A percentile compares a stretch with the other conserved stretches of the same genome.
Evolutionary conservation across 2,888 invertebrate genomes (phyloP).

Genomic region (Erannis defoliaria): DNA sequence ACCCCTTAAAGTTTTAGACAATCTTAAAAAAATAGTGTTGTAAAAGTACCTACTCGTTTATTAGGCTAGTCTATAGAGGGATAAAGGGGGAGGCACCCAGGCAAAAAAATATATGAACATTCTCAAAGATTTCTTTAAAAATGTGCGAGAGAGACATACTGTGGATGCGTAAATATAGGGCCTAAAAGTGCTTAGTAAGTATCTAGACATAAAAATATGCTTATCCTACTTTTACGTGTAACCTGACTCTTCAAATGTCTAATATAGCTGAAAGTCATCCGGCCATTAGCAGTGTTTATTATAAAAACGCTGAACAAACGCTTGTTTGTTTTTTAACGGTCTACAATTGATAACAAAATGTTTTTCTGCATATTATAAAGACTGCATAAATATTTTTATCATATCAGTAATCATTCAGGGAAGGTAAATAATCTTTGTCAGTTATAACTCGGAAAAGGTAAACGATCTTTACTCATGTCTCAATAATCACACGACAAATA

Average conservation of each 20-base stretch:
- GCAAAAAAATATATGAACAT: too few species aligned
- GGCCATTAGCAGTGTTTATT: constrained; percentile 35
- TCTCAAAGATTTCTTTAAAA: too few species aligned
- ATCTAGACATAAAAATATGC: not conserved
- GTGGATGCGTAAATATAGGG: too few species aligned
- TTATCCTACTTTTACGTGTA: not conserved
- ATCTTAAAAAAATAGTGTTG: too few species aligned
- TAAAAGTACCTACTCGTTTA: too few species aligned
- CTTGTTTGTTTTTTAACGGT: constrained; percentile 33
- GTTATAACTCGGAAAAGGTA: constrained; percentile 41
- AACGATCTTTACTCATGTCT: not conserved
- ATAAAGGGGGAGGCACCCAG: too few species aligned
- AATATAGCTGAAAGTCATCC: constrained; percentile 31
- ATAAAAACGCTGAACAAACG: constrained; percentile 34
- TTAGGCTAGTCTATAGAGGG: too few species aligned
- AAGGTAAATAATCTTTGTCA: constrained; percentile 8
- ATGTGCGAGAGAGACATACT: too few species aligned
- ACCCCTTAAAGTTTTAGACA: too few species aligned
- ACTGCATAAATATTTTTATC: constrained; percentile 6
- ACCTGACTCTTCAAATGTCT: constrained; percentile 6
- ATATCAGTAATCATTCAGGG: constrained; percentile 7
- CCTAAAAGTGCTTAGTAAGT: not conserved
- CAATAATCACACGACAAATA: too few species aligned
- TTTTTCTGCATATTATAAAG: constrained; percentile 13
- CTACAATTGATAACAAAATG: constrained; percentile 21